Evolutionary conservation across 30 jellyfish, hydroid and myxozoan species (phyloP), one percentile per base, ranked within the genome.

Genomic region (Morbakka virulenta): DNA sequence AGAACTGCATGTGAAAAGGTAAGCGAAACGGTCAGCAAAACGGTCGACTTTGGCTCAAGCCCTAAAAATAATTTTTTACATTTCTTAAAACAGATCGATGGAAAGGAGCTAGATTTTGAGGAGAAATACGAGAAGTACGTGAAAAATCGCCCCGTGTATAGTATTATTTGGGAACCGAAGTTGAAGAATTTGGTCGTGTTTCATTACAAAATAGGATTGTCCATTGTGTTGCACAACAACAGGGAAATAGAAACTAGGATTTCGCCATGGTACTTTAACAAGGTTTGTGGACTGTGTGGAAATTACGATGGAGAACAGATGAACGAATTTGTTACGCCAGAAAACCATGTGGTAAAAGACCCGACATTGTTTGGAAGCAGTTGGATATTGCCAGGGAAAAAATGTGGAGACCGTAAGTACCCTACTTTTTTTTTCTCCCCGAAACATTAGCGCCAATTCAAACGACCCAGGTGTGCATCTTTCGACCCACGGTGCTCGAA

Each of bases 281-380:
- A 77, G 32, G 67, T 88, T 12, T 86, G 96, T 47, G 96, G 96
- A 4, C 83, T 86, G 36, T 86, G 96, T 69, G 96, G 96, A 1
- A 70, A 86, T 36, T 67, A 29, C 32, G 84, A 86, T 35, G 88
- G 88, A 4, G 96, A 86, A 50, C 50, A 28, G 23, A 50, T 48
- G 65, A 65, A 77, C 50, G 96, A 86, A 17, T 77, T 86, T 65
- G 27, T 30, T 2, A 86, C 90, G 6, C 96, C 96, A 4, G 91
- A 86, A 62, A 79, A 86, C 21, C 0, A 28, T 24, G 1, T 86
- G 1, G 85, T 76, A 30, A 61, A 68, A 35, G 86, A 77, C 23
- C 87, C 91, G 25, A 76, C 79, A 22, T 14, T 63, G 3, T 69
- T 86, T 53, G 96, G 86, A 0, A 49, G 81, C 35, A 76, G 83